Conservation (phyloP, 2,888 invertebrate species). For the Patella depressa region DNA sequence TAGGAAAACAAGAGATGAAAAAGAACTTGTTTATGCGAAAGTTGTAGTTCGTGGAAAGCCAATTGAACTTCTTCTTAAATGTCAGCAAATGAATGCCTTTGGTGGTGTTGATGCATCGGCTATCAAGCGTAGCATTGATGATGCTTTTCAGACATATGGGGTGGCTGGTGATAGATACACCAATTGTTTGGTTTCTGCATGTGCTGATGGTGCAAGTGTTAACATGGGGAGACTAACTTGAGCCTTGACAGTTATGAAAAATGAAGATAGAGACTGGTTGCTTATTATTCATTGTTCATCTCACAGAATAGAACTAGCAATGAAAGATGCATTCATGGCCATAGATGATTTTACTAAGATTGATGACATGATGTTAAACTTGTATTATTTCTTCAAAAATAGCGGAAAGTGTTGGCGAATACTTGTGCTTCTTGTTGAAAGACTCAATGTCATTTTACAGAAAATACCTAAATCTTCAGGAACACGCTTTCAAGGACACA, state of each 20-base stretch:
- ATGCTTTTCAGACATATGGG: too few relatives aligned
- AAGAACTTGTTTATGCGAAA: too few relatives aligned
- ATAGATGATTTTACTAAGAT: background rate
- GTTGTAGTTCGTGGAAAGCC: too few relatives aligned
- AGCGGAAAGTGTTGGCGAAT: background rate
- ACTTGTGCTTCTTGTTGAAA: background rate
- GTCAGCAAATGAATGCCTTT: too few relatives aligned
- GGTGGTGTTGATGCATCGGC: too few relatives aligned
- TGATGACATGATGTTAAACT: background rate
- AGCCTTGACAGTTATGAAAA: background rate
- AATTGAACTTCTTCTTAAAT: too few relatives aligned
- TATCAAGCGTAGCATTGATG: too few relatives aligned
- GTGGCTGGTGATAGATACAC: background rate
- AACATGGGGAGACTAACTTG: background rate
- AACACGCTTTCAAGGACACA: background rate
- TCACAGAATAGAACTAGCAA: background rate
- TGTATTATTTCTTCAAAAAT: background rate
- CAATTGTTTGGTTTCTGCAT: background rate
- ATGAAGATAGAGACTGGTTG: background rate
- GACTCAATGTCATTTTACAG: background rate
- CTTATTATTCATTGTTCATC: background rate
- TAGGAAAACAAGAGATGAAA: too few relatives aligned
- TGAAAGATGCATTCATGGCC: background rate
- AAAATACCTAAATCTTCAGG: background rate
- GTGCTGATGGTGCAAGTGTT: background rate